Percentiles rank a stretch among this genome's conserved stretches.
These are phyloP conservation scores for Clarias platycephalus DNA, from an alignment of 2,797 vertebrate genomes.

Conservation along the genomic window DNA sequence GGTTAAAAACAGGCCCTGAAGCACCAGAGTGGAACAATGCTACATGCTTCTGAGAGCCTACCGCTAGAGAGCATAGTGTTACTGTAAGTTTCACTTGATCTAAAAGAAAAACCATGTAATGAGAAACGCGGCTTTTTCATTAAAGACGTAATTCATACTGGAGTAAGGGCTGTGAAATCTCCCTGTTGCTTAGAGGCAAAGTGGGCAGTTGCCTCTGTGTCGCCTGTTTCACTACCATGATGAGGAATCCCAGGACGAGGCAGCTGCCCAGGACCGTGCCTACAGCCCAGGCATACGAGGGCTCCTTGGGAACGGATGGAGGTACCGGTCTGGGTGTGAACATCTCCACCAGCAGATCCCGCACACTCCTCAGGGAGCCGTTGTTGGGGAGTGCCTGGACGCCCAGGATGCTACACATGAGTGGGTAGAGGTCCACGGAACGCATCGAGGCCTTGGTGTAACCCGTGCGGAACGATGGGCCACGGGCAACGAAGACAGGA, in stretches of 20 bases:
- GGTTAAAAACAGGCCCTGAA: conserved; percentile 25
- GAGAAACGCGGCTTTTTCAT: conserved; percentile 33
- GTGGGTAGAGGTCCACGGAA: conserved; percentile 87
- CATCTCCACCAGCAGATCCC: conserved; percentile 77
- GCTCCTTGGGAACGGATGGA: conserved; percentile 43
- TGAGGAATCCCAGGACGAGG: conserved; percentile 82
- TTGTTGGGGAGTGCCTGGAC: conserved; percentile 82
- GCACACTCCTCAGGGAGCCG: conserved; percentile 80
- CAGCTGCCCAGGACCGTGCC: conserved; percentile 78
- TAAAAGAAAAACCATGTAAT: conserved; percentile 29
- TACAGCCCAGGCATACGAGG: conserved; percentile 74
- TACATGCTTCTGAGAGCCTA: conserved; percentile 47
- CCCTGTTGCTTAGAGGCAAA: conserved; percentile 72
- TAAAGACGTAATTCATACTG: conserved; percentile 75
- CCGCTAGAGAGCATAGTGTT: conserved; percentile 6
- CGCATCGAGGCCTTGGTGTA: conserved; percentile 79
- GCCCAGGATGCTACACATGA: conserved; percentile 86
- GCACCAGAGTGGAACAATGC: conserved; percentile 45
- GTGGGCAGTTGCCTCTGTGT: conserved; percentile 74
- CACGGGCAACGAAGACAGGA: conserved; percentile 86
- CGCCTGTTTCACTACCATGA: conserved; percentile 80
- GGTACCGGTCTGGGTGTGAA: conserved; percentile 32
- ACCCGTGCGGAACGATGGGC: conserved; percentile 85
- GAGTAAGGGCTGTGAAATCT: conserved; percentile 86
- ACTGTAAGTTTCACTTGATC: conserved; percentile 21